Base-by-base conservation (phyloP, 2,888 invertebrate species). In the Sialis fuliginosa region DNA sequence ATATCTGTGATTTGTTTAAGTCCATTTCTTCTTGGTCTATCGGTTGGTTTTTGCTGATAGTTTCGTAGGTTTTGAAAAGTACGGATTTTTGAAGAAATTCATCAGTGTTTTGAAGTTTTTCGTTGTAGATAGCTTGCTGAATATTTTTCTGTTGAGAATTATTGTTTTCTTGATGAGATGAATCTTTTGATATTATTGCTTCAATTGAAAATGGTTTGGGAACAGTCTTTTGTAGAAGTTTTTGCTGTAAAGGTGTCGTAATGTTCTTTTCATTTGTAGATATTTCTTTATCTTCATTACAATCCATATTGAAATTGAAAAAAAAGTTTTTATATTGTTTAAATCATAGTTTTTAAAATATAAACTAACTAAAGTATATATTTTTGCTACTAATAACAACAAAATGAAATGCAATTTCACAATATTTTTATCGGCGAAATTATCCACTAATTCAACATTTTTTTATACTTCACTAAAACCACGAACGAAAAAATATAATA, bases 181-280 rank as follows among this genome's bases (percentile, higher is more conserved):
- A 49, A 30, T 48, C 45, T 5, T 69, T 53, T 0, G 70, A 70
- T 22, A 77, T 77, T 31, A 77, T 56, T 1, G 76, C 76, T 60
- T 77, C 77, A 42, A 77, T 77, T 1, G 76, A 73, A 59, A 77
- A 77, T 1, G 77, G 74, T 54, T 71, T 74, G 4, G 76, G 76
- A 45, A 68, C 67, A 4, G 64, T 59, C 54, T 63, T 65, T n/a
- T 60, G 52, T 40, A 13, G 33, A 10, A 41, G 10, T 12, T 33
- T 46, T 41, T 31, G 33, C n/a, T 37, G 37, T 12, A 10, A n/a
- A 1, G 12, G 37, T 37, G 37, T 37, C 7, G 37, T 37, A 10
- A 10, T 37, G 12, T 4, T 37, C 12, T 37, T n/a, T 37, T 37
- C 37, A 6, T n/a, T 12, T 37, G 37, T 37, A 37, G 37, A 37